phyloP scores from a whole-genome alignment of 1,140 invertebrate species.

The Drosophila pseudoananassae region DNA sequence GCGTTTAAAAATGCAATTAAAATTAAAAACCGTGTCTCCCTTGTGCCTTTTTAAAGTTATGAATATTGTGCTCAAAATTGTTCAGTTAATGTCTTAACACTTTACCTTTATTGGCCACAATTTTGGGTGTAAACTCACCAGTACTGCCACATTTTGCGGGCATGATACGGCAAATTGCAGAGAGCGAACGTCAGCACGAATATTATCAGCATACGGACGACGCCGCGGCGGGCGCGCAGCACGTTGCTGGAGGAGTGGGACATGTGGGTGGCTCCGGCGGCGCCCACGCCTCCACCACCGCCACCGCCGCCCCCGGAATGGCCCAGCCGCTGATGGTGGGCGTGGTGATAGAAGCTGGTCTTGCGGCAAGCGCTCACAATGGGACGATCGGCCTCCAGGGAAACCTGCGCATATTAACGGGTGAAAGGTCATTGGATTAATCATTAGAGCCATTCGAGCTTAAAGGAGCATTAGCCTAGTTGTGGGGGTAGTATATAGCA shows the following conservation, averaged over 20 bases:
- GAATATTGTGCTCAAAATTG: neutral
- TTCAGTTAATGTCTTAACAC: neutral
- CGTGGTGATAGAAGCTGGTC: conserved; percentile 69
- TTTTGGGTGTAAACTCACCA: conserved; percentile 83
- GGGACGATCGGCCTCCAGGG: conserved; percentile 82
- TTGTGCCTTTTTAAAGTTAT: neutral
- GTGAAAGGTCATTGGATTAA: conserved; percentile 19
- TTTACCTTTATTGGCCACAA: conserved; percentile 1
- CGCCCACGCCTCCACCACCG: conserved; percentile 13
- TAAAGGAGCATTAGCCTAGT: conserved; percentile 7
- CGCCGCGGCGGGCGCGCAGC: conserved; percentile 88
- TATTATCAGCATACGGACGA: conserved; percentile 92
- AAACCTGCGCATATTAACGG: conserved; percentile 75
- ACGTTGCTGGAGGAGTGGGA: conserved; percentile 89
- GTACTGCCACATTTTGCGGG: conserved; percentile 92
- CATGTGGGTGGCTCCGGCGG: conserved; percentile 83
- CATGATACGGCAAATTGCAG: conserved; percentile 94
- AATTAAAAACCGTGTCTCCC: neutral
- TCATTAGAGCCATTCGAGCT: neutral
- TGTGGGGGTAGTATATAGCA: neutral
- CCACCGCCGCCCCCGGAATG: conserved; percentile 46
- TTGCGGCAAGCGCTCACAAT: conserved; percentile 83
- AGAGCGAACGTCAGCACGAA: conserved; percentile 93
- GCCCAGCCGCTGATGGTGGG: conserved; percentile 57
- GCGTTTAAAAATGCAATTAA: neutral